Evolutionary conservation across 2,797 vertebrate species (phyloP), one percentile per base, ranked within the genome.

Genomic region (Sitta carolinensis): DNA sequence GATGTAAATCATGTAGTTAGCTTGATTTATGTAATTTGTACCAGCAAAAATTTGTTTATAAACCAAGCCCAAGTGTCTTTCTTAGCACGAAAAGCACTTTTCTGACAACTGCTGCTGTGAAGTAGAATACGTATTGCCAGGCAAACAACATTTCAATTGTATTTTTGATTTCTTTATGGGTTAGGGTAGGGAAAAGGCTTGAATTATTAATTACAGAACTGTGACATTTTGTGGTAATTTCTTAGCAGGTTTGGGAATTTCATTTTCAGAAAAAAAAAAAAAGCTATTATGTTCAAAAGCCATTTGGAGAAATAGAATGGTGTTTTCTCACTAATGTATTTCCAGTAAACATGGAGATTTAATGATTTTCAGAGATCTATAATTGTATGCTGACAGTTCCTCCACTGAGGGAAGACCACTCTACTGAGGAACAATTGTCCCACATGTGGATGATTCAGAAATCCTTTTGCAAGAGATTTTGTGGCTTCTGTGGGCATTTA

Each of bases 21-120:
- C 30, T 93, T 97, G 93, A 92, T 97, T 95, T 95, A 69, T 88
- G 72, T 95, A 72, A 87, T 77, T 70, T 93, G 59, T 90, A 70
- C 84, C 48, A 91, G 88, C 58, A 96, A 92, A 94, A 95, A 96
- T n/a, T 92, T 97, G 80, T 89, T 97, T 97, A 87, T 81, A 87
- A 95, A 93, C 75, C 42, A 84, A 85, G 50, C 36, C 72, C 62
- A 48, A 89, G 78, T 94, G 68, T 92, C 66, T 84, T 95, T 95
- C 61, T 79, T 95, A 84, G 84, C 88, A 96, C 29, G 12, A 93
- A 64, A 91, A 93, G 79, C 87, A 91, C 87, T 93, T 96, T 75
- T 94, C 63, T 92, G 94, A 84, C 90, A 92, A 84, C 93, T 94
- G 45, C 63, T 91, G 83, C 89, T 89, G 90, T 61, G 92, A 95